Evolutionary conservation across 2,113 vertebrate species (phyloP).

Genomic region (Mirza zaza): DNA sequence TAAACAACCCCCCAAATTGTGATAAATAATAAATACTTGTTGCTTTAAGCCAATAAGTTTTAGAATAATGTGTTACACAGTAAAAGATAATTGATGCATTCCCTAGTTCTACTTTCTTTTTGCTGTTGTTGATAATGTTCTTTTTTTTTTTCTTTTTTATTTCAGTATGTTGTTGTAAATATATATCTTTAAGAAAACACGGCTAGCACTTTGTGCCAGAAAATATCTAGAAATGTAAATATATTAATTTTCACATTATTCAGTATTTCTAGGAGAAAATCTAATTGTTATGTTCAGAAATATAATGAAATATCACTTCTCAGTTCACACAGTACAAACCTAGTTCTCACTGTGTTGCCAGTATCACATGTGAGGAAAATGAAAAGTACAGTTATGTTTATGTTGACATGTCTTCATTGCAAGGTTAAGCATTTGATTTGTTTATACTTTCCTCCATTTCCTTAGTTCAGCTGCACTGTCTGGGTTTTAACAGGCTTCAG

Average conservation of each 20-base stretch:
- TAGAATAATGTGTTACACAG: neutral
- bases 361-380: neutral
- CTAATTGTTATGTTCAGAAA: neutral
- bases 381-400: slow-evolving; percentile 63
- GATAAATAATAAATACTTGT: neutral
- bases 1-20: neutral
- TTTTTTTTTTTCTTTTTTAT: too few species aligned
- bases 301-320: neutral
- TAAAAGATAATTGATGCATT: neutral
- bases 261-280: neutral
- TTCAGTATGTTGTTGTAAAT: neutral
- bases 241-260: neutral
- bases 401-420: slow-evolving; percentile 64
- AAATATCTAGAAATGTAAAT: neutral
- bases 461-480: slow-evolving; percentile 41
- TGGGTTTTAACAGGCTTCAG: slow-evolving; percentile 70
- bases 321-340: neutral
- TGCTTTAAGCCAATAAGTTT: neutral
- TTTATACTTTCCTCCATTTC: slow-evolving; percentile 67
- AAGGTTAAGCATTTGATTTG: slow-evolving; percentile 67
- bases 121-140: neutral
- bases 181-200: neutral
- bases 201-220: neutral
- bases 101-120: neutral
- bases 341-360: neutral